Conservation (phyloP, 2,888 invertebrate species). For the Mesochorus sp. region DNA sequence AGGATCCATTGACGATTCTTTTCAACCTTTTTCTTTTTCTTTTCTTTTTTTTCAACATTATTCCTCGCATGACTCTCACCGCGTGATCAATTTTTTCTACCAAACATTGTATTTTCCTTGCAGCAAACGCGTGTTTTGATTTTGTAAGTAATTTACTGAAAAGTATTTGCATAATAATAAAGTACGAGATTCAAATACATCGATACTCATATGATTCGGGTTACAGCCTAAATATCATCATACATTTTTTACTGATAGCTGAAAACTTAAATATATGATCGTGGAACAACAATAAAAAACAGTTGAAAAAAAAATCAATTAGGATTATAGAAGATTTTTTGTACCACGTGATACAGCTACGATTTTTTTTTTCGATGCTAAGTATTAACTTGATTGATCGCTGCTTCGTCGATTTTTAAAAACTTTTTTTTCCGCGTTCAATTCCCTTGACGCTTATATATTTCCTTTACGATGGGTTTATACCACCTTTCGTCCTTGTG, state of each 20-base stretch:
- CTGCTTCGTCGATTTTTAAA: constrained; percentile 58
- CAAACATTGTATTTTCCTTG: too few relatives aligned
- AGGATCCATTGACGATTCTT: background rate
- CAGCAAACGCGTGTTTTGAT: too few relatives aligned
- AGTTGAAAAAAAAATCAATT: too few relatives aligned
- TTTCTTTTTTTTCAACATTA: constrained; percentile 4
- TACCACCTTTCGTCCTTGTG: constrained; percentile 30
- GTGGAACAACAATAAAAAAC: too few relatives aligned
- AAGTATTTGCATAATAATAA: too few relatives aligned
- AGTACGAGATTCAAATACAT: too few relatives aligned
- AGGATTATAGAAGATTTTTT: too few relatives aligned
- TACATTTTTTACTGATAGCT: too few relatives aligned
- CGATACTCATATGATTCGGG: too few relatives aligned
- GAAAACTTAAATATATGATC: too few relatives aligned
- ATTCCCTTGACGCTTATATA: constrained; percentile 54
- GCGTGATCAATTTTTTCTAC: background rate
- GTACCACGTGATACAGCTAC: constrained; percentile 8
- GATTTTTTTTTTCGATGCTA: constrained; percentile 40
- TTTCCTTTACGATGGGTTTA: constrained; percentile 38
- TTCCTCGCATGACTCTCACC: background rate
- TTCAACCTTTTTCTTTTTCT: background rate
- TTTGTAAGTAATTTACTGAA: too few relatives aligned
- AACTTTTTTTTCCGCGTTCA: constrained; percentile 32
- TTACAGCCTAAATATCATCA: too few relatives aligned
- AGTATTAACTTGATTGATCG: constrained; percentile 64